Percentiles rank a stretch among this genome's conserved stretches.
Conservation (phyloP, 2,888 invertebrate species). For the Lottia scabra region DNA sequence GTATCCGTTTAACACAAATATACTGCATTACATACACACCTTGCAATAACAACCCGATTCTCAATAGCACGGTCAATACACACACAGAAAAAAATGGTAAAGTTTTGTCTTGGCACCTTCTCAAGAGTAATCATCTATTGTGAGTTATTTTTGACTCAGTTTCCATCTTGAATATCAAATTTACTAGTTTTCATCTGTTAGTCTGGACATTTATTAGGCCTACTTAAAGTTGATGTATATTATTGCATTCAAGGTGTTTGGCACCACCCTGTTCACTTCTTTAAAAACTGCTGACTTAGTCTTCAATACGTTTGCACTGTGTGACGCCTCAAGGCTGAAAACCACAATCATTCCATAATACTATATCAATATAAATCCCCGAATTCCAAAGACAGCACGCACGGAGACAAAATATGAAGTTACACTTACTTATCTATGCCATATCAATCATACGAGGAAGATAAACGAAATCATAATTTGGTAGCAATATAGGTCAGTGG, state of each 20-base stretch:
- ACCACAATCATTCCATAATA: too few species aligned
- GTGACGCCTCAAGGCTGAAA: background rate
- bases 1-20: too few species aligned
- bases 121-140: slow-evolving; percentile 6
- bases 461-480: background rate
- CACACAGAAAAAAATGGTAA: background rate
- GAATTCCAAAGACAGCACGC: too few species aligned
- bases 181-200: background rate
- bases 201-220: too few species aligned
- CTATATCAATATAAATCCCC: too few species aligned
- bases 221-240: too few species aligned
- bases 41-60: background rate
- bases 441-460: too few species aligned
- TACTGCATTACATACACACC: too few species aligned
- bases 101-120: background rate
- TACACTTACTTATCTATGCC: too few species aligned
- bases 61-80: background rate
- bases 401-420: too few species aligned
- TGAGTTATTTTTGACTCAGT: slow-evolving; percentile 6
- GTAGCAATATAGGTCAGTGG: slow-evolving; percentile 4
- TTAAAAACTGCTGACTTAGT: background rate
- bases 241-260: too few species aligned
- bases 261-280: too few species aligned
- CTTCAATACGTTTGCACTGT: background rate
- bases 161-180: slow-evolving; percentile 5